Percentiles rank a stretch among this genome's conserved stretches.
Evolutionary conservation across 2,888 invertebrate species (phyloP).

Genomic region (Nephrotoma guestfalica): DNA sequence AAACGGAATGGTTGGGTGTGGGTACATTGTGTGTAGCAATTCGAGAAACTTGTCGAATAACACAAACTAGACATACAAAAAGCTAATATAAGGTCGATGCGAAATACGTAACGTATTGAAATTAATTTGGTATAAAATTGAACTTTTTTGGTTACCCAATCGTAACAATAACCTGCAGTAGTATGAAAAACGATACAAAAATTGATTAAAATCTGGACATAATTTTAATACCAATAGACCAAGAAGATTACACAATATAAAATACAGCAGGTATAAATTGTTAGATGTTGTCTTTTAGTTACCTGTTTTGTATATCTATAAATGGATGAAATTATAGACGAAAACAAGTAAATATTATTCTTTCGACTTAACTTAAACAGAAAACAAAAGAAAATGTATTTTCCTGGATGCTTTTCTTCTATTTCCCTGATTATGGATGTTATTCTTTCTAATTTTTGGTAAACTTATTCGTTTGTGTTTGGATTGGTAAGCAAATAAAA

Average conservation of each 20-base stretch:
- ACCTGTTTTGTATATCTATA: not conserved
- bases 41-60: not conserved
- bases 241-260: not conserved
- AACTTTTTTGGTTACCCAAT: not conserved
- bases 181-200: not conserved
- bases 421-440: not conserved
- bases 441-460: not conserved
- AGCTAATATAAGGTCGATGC: not conserved
- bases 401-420: not conserved
- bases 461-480: not conserved
- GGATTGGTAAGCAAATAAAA: not conserved
- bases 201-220: not conserved
- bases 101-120: not conserved
- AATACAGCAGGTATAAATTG: not conserved
- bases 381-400: not conserved
- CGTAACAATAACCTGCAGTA: not conserved
- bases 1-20: not conserved
- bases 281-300: not conserved
- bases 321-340: not conserved
- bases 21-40: not conserved
- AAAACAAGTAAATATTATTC: not conserved
- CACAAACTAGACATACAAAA: not conserved
- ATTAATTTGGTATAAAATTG: not conserved
- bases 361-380: not conserved
- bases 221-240: not conserved